phyloP scores from a whole-genome alignment of 2,888 invertebrate genomes.

The Agrochola litura region DNA sequence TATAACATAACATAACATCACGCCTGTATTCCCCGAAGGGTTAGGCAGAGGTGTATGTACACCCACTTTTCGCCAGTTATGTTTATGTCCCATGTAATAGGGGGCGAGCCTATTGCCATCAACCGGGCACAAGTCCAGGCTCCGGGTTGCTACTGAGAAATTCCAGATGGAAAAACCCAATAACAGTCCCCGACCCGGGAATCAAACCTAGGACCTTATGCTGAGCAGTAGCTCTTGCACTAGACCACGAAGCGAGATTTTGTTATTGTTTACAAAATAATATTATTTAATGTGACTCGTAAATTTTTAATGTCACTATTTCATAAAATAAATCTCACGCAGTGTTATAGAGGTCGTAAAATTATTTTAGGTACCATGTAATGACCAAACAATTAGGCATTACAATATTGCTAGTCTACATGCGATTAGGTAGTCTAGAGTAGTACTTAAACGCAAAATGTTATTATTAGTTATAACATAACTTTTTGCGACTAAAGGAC shows the following conservation, averaged over 20 bases:
- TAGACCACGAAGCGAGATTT: neutral
- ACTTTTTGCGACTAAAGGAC: neutral
- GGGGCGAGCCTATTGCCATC: too few relatives aligned
- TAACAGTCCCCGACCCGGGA: too few relatives aligned
- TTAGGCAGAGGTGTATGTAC: too few relatives aligned
- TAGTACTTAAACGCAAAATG: slow-evolving; percentile 8
- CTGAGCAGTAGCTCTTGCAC: too few relatives aligned
- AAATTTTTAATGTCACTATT: slow-evolving; percentile 11
- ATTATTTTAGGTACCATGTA: slow-evolving; percentile 42
- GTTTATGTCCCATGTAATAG: too few relatives aligned
- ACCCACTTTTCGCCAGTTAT: too few relatives aligned
- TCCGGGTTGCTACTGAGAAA: too few relatives aligned
- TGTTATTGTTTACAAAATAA: neutral
- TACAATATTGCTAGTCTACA: slow-evolving; percentile 52
- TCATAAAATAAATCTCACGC: slow-evolving; percentile 40
- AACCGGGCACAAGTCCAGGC: too few relatives aligned
- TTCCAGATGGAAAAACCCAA: too few relatives aligned
- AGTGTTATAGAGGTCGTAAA: slow-evolving; percentile 33
- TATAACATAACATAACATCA: too few relatives aligned
- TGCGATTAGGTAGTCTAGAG: slow-evolving; percentile 44
- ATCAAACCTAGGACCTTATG: too few relatives aligned
- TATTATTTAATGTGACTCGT: neutral
- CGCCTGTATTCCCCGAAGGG: too few relatives aligned
- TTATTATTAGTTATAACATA: neutral
- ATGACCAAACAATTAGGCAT: slow-evolving; percentile 53